Evolutionary conservation across 2,113 vertebrate genomes (phyloP), one percentile per base, ranked within the genome.

Genomic region (Eidolon helvum): DNA sequence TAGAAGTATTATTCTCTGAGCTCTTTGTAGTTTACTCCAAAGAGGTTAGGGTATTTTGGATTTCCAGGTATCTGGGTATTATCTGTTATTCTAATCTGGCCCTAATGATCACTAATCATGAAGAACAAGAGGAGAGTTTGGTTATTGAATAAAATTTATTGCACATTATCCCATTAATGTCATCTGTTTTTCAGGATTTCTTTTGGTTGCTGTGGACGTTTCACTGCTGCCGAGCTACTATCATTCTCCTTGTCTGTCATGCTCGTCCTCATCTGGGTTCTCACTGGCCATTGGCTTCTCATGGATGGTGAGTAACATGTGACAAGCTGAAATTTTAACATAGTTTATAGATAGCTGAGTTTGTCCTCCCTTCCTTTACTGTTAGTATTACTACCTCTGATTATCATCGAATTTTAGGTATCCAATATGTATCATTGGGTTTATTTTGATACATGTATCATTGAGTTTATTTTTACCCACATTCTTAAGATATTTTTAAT

Each of bases 241-340:
- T 99, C 99, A 0, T 99, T 99, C 98, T 99, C 99, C 30, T 99
- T 99, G 55, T 99, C 99, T 24, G 99, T 99, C 89, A 98, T 99
- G 99, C 99, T 99, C 72, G 99, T 99, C 94, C 99, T 99, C 98
- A 99, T 99, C 99, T 99, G 99, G 99, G 99, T 99, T 97, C 99
- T 99, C 45, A 99, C 99, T 12, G 99, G 99, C 97, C 99, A 99
- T 97, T 99, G 99, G 99, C 99, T 99, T 55, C 99, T 99, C 78
- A 99, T 99, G 99, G 99, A 99, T 35, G 99, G 99, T 99, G 93
- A 97, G 99, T 98, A 96, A 88, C 65, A 7, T 12, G 43, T 50
- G 38, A 50, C 66, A 71, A 45, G 65, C 21, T 65, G n/a, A 75
- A 7, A 43, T 43, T 94, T 35, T 68, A 33, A 21, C 40, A 7